These are phyloP conservation scores for Lomographa bimaculata DNA, from an alignment of 2,888 invertebrate genomes.

Conservation along the genomic window DNA sequence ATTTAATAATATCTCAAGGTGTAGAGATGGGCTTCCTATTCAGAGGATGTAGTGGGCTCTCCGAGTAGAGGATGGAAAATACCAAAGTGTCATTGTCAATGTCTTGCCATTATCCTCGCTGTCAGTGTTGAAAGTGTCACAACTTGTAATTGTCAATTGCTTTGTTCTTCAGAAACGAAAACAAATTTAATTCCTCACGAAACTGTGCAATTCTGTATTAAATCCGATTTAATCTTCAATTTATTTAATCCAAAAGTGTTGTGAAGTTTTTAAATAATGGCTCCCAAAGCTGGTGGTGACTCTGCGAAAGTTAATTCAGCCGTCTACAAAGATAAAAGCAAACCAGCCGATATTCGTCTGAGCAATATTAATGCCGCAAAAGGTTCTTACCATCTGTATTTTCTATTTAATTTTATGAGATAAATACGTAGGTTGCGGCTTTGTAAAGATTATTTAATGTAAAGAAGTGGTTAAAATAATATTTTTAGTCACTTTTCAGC, in stretches of 20 bases:
- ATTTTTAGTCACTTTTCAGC: too few species aligned
- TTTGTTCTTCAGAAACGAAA: too few species aligned
- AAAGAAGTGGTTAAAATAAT: constrained; percentile 3
- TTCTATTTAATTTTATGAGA: constrained; percentile 20
- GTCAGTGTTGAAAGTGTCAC: too few species aligned
- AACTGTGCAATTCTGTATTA: too few species aligned
- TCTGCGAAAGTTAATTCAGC: constrained; percentile 71
- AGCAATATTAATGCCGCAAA: constrained; percentile 99
- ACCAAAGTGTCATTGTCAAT: too few species aligned
- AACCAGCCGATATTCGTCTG: constrained; percentile 95
- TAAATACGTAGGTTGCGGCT: constrained; percentile 11
- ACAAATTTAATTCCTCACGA: too few species aligned
- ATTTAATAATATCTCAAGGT: too few species aligned
- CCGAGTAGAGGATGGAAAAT: too few species aligned
- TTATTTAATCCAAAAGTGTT: constrained; percentile 19
- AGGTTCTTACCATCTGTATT: constrained; percentile 85
- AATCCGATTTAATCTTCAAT: constrained; percentile 41
- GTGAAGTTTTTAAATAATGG: constrained; percentile 49
- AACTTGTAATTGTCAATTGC: too few species aligned
- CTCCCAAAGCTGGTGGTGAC: constrained; percentile 78
- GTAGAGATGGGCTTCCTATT: too few species aligned
- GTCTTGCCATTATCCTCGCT: too few species aligned
- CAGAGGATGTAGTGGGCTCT: too few species aligned
- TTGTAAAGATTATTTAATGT: background rate
- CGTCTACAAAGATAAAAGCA: constrained; percentile 95